These are phyloP conservation scores for Phaethon lepturus DNA, from an alignment of 2,113 vertebrate genomes.

Conservation along the genomic window DNA sequence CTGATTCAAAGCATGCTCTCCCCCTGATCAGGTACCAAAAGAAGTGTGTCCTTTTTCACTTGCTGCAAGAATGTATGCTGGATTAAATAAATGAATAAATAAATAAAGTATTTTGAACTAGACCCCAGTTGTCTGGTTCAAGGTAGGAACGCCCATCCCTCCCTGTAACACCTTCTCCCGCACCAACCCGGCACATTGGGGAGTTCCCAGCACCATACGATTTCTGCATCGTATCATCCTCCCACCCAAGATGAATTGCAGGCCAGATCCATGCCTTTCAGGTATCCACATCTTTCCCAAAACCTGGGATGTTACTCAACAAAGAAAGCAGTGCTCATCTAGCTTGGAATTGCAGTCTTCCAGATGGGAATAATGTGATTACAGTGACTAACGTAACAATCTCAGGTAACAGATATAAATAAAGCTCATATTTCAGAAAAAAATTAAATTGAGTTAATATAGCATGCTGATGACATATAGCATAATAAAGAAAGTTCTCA, in stretches of 20 bases:
- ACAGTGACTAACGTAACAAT: not conserved
- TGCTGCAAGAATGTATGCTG: not conserved
- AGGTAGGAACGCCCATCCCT: not conserved
- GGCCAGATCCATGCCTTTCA: not conserved
- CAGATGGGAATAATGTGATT: not conserved
- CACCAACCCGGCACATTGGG: not conserved
- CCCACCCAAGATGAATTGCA: not conserved
- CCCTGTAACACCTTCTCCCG: not conserved
- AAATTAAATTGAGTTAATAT: not conserved
- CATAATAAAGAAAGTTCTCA: not conserved
- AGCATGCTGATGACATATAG: not conserved
- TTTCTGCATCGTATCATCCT: not conserved
- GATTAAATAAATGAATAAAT: not conserved
- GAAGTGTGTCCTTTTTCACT: not conserved
- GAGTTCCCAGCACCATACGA: accelerated
- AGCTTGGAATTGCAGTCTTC: not conserved
- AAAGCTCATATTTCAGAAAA: not conserved
- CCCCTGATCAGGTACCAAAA: not conserved
- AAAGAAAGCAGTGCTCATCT: not conserved
- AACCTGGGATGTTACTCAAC: not conserved
- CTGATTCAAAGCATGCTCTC: not conserved
- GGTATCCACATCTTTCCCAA: not conserved
- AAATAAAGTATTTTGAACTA: not conserved
- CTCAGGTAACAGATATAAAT: not conserved
- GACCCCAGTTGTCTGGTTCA: not conserved